A percentile compares a stretch with the other conserved stretches of the same genome.
Evolutionary conservation across 1,140 invertebrate species (phyloP).

Genomic region (Melitaea cinxia): DNA sequence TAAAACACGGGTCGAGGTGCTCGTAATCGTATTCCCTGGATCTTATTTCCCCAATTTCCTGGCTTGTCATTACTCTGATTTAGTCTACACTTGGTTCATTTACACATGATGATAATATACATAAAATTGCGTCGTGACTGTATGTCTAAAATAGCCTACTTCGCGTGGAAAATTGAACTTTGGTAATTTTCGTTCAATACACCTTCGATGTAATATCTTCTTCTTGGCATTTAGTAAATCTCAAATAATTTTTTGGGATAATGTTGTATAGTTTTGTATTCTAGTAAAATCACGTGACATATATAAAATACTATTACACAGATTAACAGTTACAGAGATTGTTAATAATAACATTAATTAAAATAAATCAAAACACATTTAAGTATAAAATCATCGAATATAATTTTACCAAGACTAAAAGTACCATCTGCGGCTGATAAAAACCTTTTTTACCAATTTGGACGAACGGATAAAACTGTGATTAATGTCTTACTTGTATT

Average conservation of each 20-base stretch:
- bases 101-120: not conserved
- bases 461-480: slow-evolving; percentile 9
- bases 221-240: no score
- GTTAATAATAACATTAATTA: no score
- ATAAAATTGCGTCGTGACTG: not conserved
- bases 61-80: slow-evolving; percentile 33
- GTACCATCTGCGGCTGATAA: not conserved
- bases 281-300: no score
- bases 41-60: slow-evolving; percentile 32
- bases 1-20: slow-evolving; percentile 32
- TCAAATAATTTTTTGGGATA: no score
- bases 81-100: slow-evolving; percentile 9
- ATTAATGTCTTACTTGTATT: slow-evolving; percentile 7
- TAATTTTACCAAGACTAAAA: not conserved
- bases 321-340: no score
- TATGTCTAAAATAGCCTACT: not conserved
- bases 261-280: no score
- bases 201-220: no score
- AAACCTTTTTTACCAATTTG: not conserved
- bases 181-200: not conserved
- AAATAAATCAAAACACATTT: not conserved
- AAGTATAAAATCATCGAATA: not conserved
- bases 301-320: no score
- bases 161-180: not conserved
- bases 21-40: slow-evolving; percentile 28